These are phyloP conservation scores for Lepas anatifera DNA, from an alignment of 2,888 invertebrate species.

Conservation along the genomic window DNA sequence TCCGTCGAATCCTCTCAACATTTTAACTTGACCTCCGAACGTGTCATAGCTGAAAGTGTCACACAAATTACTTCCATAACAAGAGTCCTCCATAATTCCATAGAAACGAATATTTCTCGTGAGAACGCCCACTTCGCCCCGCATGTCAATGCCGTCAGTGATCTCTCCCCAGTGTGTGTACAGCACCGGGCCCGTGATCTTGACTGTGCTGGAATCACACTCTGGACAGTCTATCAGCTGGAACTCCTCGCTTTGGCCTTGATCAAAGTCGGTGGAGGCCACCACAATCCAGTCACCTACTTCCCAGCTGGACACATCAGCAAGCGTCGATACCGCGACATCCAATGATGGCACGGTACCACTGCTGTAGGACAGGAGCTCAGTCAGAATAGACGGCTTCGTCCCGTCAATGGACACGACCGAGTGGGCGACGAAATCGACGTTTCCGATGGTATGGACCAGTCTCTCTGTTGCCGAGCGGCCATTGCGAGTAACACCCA, in stretches of 20 bases:
- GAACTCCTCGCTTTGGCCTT: background rate
- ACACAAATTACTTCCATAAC: background rate
- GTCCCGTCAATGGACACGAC: background rate
- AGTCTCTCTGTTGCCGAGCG: background rate
- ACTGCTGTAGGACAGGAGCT: background rate
- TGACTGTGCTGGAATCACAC: background rate
- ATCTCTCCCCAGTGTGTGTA: background rate
- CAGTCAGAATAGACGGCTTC: background rate
- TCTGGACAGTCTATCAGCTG: background rate
- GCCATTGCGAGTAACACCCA: background rate
- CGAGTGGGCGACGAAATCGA: background rate
- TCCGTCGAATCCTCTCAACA: background rate
- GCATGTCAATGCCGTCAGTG: slow-evolving; percentile 8
- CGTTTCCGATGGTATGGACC: background rate
- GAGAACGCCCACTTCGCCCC: background rate
- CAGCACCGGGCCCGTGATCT: background rate
- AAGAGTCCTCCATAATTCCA: background rate
- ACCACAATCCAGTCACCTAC: background rate
- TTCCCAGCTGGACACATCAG: background rate
- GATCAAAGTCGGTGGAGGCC: background rate
- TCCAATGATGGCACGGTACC: background rate
- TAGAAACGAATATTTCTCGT: background rate
- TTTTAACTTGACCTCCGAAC: background rate
- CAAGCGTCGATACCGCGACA: background rate
- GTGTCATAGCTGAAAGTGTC: background rate